phyloP scores from a whole-genome alignment of 2,113 vertebrate genomes.

The Cololabis saira region DNA sequence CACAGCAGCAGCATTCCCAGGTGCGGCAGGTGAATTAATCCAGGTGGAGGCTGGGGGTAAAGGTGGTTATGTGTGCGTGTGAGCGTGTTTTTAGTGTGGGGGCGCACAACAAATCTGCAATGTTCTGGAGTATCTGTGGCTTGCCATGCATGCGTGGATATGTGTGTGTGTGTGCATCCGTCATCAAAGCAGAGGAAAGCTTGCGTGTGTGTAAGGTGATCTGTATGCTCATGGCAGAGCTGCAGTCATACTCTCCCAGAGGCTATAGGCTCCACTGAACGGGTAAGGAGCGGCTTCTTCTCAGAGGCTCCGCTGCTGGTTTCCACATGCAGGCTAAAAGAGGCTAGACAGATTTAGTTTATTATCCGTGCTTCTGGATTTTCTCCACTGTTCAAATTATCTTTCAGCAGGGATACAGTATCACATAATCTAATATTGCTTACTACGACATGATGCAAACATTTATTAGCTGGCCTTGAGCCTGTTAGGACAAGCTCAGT shows the following conservation, averaged over 20 bases:
- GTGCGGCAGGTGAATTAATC: conserved; percentile 75
- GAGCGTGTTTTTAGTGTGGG: conserved; percentile 1
- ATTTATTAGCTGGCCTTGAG: conserved; percentile 27
- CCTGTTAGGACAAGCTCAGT: conserved; percentile 14
- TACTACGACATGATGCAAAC: conserved; percentile 38
- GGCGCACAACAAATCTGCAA: conserved; percentile 23
- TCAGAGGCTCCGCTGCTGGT: conserved; percentile 31
- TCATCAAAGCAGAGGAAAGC: conserved; percentile 72
- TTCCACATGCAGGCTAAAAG: conserved; percentile 33
- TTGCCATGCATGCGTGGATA: conserved; percentile 33
- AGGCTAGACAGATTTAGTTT: conserved; percentile 40
- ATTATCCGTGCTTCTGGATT: conserved; percentile 47
- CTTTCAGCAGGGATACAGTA: conserved; percentile 22
- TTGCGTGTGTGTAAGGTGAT: conserved; percentile 70
- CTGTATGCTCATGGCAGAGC: conserved; percentile 68
- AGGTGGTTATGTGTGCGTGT: conserved; percentile 33
- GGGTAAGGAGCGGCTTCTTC: conserved; percentile 57
- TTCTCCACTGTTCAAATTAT: conserved; percentile 20
- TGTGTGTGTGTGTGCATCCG: conserved; percentile 39
- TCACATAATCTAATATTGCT: conserved; percentile 34
- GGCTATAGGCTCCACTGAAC: conserved; percentile 64
- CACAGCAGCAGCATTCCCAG: conserved; percentile 72
- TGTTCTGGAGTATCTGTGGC: conserved; percentile 37
- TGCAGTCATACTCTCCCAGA: conserved; percentile 68
- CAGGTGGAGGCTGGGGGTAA: conserved; percentile 41